phyloP scores from a whole-genome alignment of 2,113 vertebrate species.

The Megaleporinus macrocephalus region DNA sequence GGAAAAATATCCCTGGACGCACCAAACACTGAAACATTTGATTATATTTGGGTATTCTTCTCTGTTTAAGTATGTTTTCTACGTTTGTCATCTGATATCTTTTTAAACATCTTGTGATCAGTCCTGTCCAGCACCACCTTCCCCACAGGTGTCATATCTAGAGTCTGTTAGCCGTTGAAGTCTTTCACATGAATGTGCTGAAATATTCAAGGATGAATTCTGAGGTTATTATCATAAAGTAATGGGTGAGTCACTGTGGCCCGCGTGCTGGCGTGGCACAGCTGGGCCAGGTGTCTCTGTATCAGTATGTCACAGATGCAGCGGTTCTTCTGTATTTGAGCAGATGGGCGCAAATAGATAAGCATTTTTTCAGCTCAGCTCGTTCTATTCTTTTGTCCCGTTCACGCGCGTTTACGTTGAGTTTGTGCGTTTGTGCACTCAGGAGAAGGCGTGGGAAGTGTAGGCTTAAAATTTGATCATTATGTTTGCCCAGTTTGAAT shows the following conservation, averaged over 20 bases:
- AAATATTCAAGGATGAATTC: neutral
- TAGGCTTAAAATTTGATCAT: constrained; percentile 8
- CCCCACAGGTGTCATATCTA: neutral
- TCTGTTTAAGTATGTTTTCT: no score
- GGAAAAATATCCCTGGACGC: no score
- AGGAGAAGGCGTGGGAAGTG: neutral
- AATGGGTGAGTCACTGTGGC: neutral
- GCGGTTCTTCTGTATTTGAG: constrained; percentile 14
- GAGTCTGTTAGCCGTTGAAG: neutral
- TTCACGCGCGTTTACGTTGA: neutral
- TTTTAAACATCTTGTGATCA: no score
- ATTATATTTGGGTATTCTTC: no score
- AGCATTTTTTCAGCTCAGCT: neutral
- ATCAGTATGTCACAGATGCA: constrained; percentile 21
- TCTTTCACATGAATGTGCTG: no score
- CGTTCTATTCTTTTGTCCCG: neutral
- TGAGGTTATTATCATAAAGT: neutral
- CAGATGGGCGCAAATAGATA: constrained; percentile 36
- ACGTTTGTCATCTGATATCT: no score
- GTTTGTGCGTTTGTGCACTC: neutral
- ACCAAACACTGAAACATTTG: no score
- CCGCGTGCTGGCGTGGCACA: constrained; percentile 2
- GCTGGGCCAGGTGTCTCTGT: constrained; percentile 38
- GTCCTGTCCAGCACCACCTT: no score
- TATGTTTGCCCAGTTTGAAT: constrained; percentile 9